Evolutionary conservation across 2,113 vertebrate species (phyloP), one percentile per base, ranked within the genome.

Genomic region (Sebastes schlegelii): DNA sequence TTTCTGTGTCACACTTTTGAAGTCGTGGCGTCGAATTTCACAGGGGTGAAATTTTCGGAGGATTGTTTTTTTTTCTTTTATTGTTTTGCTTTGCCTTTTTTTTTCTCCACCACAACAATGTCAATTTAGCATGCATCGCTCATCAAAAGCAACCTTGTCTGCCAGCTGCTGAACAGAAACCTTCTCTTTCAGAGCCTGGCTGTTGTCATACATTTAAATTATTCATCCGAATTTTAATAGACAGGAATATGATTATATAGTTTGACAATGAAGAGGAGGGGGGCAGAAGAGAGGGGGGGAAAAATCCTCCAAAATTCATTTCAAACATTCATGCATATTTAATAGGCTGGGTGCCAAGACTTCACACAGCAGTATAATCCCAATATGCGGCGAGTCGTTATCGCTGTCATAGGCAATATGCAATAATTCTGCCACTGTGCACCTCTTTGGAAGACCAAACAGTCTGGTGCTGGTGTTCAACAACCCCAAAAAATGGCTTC

Each of bases 301-400:
- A 2, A 7, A 82, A 68, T 73, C 88, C 77, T 86, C 91, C 85
- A 92, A 92, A 93, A 92, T 92, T 91, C 91, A 93, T 93, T 92
- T 93, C 91, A 93, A 92, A 93, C 90, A 91, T 87, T 92, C 92
- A 93, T 93, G 89, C 91, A 93, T 93, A 91, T 93, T 93, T 92
- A 91, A 93, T 91, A 77, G 54, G 86, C 61, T 65, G 88, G 86
- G 87, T 86, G 91, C 86, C 81, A 80, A 89, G 82, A 90, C 89
- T 92, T 91, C 86, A 91, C 84, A 91, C 84, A 69, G 84, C 79
- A 79, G 86, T 74, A 80, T 91, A 92, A 92, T 93, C 92, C 92
- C 89, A 88, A 83, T 80, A 77, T 90, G 85, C 82, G 14, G 79
- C 19, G 21, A 86, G 90, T 92, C 85, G 83, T 86, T 92, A 92